Conservation (phyloP, 2,113 vertebrate species). For the Poicephalus meyeri region DNA sequence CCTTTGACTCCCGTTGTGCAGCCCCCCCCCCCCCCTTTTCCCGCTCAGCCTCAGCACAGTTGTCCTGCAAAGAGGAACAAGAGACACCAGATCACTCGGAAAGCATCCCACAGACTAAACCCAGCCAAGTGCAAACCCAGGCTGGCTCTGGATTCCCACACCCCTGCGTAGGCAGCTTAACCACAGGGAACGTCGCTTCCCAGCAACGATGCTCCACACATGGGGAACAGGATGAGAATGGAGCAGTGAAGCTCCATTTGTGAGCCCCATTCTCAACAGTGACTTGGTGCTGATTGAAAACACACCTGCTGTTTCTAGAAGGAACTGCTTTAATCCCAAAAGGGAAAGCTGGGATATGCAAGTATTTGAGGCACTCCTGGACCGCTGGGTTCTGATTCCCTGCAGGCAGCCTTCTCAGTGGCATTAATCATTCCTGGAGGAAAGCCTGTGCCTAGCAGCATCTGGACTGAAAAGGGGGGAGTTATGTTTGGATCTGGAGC, state of each 20-base stretch:
- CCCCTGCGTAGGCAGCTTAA: neutral
- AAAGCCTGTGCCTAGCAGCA: neutral
- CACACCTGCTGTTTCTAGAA: neutral
- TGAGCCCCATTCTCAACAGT: accelerated
- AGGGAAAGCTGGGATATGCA: neutral
- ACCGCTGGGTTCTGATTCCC: accelerated
- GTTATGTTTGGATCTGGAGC: accelerated
- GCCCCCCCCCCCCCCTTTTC: neutral
- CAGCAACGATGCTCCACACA: neutral
- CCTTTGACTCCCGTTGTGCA: neutral
- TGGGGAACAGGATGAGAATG: neutral
- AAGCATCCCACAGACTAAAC: neutral
- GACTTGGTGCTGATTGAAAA: neutral
- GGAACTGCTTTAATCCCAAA: neutral
- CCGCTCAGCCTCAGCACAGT: neutral
- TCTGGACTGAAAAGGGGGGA: neutral
- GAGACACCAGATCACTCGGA: neutral
- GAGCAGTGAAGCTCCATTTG: neutral
- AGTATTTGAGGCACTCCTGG: neutral
- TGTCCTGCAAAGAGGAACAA: neutral
- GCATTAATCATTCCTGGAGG: neutral
- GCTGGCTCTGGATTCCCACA: neutral
- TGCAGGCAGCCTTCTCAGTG: neutral
- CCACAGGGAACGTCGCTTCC: neutral
- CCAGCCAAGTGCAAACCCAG: neutral